Evolutionary conservation across 2,888 invertebrate species (phyloP).

Genomic region (Theretra japonica): DNA sequence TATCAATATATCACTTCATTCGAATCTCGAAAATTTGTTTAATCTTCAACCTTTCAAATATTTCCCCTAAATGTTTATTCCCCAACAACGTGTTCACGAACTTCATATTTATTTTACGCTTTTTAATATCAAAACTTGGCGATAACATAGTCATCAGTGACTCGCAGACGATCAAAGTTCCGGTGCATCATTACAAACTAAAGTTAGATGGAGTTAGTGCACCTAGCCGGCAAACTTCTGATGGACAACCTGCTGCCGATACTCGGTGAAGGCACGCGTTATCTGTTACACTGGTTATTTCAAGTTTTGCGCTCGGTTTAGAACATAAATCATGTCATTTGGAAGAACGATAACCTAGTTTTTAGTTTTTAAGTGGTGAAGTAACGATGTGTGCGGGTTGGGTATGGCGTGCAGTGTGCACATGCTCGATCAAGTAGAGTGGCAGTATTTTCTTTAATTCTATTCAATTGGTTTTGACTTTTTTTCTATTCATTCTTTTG

Average conservation of each 20-base stretch:
- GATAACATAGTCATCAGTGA: conserved; percentile 6
- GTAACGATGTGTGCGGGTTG: no score
- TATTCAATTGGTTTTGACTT: no score
- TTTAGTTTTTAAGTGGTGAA: neutral
- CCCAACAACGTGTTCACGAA: neutral
- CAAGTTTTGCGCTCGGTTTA: neutral
- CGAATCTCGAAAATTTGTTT: no score
- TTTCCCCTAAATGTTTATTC: neutral
- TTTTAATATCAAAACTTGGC: neutral
- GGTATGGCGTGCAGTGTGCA: no score
- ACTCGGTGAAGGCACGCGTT: neutral
- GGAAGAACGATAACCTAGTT: no score
- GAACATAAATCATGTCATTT: conserved; percentile 14
- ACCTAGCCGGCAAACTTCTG: conserved; percentile 28
- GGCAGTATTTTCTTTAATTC: no score
- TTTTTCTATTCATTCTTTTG: no score
- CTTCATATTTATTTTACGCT: neutral
- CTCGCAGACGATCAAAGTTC: neutral
- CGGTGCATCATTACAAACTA: conserved; percentile 14
- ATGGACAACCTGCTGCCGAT: conserved; percentile 19
- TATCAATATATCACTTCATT: no score
- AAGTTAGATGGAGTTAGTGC: conserved; percentile 32
- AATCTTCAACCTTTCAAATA: neutral
- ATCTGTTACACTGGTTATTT: conserved; percentile 3
- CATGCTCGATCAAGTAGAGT: no score